A percentile compares a stretch with the other conserved stretches of the same genome.
These are phyloP conservation scores for Megastigmus dorsalis DNA, from an alignment of 2,888 invertebrate species.

Conservation along the genomic window DNA sequence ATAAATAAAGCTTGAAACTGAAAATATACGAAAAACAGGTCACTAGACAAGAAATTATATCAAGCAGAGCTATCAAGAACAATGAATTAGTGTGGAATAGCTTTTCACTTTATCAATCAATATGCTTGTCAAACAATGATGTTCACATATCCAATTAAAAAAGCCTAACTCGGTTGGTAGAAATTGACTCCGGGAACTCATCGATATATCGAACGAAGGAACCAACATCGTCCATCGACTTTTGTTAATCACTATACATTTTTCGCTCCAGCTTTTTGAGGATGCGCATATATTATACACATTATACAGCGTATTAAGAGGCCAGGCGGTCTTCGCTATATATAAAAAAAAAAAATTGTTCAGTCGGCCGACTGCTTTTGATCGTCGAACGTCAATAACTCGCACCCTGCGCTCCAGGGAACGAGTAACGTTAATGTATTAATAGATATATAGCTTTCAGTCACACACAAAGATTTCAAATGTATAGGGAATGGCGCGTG, in stretches of 20 bases:
- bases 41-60: too few relatives aligned
- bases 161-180: too few relatives aligned
- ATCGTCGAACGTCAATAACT: constrained; percentile 40
- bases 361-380: constrained; percentile 22
- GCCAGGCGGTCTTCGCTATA: constrained; percentile 1
- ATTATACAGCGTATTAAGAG: background rate
- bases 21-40: too few relatives aligned
- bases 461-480: constrained; percentile 8
- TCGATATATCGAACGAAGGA: background rate
- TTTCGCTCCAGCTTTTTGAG: constrained; percentile 4
- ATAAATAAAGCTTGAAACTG: background rate
- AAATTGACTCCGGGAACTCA: background rate
- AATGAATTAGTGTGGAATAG: too few relatives aligned
- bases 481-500: constrained; percentile 15
- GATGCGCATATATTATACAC: background rate
- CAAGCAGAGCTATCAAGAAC: too few relatives aligned
- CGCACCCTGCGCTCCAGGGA: background rate
- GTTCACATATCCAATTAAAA: too few relatives aligned
- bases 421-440: constrained; percentile 43
- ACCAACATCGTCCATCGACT: constrained; percentile 5
- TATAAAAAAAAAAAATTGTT: constrained; percentile 5
- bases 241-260: constrained; percentile 28
- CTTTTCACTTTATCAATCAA: too few relatives aligned
- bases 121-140: too few relatives aligned
- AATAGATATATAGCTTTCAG: constrained; percentile 25